These are phyloP conservation scores for Cyphomyrus discorhynchus DNA, from an alignment of 2,113 vertebrate species.

Conservation along the genomic window DNA sequence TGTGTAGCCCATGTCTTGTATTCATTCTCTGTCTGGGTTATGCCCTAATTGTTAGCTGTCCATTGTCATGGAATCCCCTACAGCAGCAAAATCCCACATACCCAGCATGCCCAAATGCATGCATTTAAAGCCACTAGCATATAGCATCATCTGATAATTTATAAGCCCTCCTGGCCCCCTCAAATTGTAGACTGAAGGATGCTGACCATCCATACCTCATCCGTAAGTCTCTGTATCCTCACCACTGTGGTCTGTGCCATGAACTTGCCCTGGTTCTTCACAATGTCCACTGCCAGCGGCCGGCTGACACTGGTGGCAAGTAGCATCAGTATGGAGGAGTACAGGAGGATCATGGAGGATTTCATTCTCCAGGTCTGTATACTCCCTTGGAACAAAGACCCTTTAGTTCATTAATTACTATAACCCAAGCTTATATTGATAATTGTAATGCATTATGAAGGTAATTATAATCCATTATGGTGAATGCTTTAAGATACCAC, in stretches of 20 bases:
- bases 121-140: background rate
- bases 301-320: constrained; percentile 27
- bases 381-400: background rate
- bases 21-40: background rate
- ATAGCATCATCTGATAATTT: background rate
- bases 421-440: no score
- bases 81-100: background rate
- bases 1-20: background rate
- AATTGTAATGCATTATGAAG: no score
- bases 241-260: constrained; percentile 53
- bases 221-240: constrained; percentile 51
- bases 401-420: background rate
- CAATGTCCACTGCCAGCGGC: constrained; percentile 39
- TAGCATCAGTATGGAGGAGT: constrained; percentile 17
- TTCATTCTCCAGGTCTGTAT: constrained; percentile 43
- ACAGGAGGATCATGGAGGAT: background rate
- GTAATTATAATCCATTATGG: no score
- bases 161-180: background rate
- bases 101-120: background rate
- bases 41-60: background rate
- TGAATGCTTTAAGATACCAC: background rate
- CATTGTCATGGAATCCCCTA: background rate
- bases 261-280: constrained; percentile 49
- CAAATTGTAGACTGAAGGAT: background rate
- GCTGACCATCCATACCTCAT: constrained; percentile 6